These are phyloP conservation scores for Volucella bombylans DNA, from an alignment of 2,888 invertebrate genomes.

Conservation along the genomic window DNA sequence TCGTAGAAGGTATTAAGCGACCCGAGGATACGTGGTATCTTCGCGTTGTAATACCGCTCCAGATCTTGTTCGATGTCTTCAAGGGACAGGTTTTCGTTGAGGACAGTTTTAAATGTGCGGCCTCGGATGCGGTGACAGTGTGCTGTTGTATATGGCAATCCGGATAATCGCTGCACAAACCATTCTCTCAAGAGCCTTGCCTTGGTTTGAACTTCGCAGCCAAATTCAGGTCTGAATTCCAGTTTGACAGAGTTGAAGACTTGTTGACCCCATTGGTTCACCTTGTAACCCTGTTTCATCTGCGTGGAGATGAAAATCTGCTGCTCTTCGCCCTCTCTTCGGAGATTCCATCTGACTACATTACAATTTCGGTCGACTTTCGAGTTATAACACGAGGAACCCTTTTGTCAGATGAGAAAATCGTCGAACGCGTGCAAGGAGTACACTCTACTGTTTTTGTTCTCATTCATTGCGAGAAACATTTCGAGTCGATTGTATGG, in stretches of 20 bases:
- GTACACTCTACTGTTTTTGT: constrained; percentile 4
- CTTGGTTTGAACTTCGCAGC: constrained; percentile 79
- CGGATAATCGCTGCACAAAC: too few relatives aligned
- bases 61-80: constrained; percentile 77
- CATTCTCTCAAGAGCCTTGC: constrained; percentile 78
- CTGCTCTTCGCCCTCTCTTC: constrained; percentile 4
- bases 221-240: constrained; percentile 79
- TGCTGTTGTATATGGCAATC: too few relatives aligned
- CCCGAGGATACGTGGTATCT: constrained; percentile 75
- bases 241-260: constrained; percentile 76
- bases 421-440: not conserved
- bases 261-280: not conserved
- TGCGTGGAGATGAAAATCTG: constrained; percentile 36
- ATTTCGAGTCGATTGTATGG: constrained; percentile 76
- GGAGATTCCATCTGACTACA: constrained; percentile 46
- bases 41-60: constrained; percentile 74
- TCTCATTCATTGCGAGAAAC: constrained; percentile 4
- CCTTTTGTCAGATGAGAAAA: not conserved
- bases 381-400: not conserved
- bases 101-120: too few relatives aligned
- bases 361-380: not conserved
- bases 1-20: constrained; percentile 78
- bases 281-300: not conserved
- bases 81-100: too few relatives aligned
- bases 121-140: too few relatives aligned